phyloP scores from a whole-genome alignment of 2,113 vertebrate species.

The Caranx ignobilis region DNA sequence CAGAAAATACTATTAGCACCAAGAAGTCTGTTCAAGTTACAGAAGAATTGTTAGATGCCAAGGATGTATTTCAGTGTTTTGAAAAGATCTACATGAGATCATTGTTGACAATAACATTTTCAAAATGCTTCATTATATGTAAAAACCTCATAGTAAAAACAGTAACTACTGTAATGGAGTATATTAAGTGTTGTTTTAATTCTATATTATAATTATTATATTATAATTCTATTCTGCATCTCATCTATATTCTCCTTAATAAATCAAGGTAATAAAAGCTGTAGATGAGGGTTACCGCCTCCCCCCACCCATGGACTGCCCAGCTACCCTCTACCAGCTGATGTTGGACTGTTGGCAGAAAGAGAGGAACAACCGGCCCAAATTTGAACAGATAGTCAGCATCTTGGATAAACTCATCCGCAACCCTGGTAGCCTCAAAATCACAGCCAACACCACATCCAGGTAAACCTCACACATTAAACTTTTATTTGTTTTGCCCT shows the following conservation, averaged over 20 bases:
- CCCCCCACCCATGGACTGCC: constrained; percentile 98
- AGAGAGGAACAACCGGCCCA: constrained; percentile 97
- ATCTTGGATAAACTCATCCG: constrained; percentile 99
- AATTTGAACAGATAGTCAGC: constrained; percentile 99
- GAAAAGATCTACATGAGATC: no score
- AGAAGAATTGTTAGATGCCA: no score
- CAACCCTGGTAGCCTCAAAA: constrained; percentile 96
- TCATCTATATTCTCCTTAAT: neutral
- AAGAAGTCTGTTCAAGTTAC: no score
- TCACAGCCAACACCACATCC: constrained; percentile 93
- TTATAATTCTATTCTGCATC: no score
- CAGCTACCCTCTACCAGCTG: constrained; percentile 96
- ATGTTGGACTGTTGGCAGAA: constrained; percentile 99
- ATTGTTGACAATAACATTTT: neutral
- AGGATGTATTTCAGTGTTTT: no score
- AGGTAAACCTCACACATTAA: constrained; percentile 82
- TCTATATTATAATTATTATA: neutral
- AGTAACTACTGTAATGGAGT: neutral
- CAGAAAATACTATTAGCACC: neutral
- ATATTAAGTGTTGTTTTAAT: neutral
- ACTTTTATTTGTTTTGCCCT: neutral
- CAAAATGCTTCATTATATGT: neutral
- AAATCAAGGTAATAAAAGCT: constrained; percentile 94
- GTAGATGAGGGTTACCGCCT: constrained; percentile 98
- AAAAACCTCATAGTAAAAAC: neutral